These are phyloP conservation scores for Gymnocheta viridis DNA, from an alignment of 2,888 invertebrate species.

Conservation along the genomic window DNA sequence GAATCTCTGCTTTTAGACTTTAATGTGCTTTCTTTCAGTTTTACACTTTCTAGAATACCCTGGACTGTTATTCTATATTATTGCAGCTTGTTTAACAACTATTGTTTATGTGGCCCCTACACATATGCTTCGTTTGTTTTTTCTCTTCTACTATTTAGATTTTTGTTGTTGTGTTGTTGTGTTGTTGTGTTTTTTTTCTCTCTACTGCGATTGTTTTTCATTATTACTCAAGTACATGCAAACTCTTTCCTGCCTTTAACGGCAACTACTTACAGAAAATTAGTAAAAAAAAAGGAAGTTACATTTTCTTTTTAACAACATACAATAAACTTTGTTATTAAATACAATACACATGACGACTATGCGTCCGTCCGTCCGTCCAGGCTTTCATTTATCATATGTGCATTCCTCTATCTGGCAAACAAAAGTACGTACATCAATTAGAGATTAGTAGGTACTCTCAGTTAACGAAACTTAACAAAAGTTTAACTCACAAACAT, in stretches of 20 bases:
- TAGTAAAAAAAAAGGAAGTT: conserved; percentile 43
- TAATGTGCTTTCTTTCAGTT: neutral
- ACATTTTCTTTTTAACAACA: conserved; percentile 51
- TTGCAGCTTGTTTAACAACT: conserved; percentile 53
- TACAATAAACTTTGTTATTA: conserved; percentile 53
- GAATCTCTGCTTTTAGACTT: conserved; percentile 15
- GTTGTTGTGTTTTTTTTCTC: neutral
- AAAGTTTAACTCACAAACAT: conserved; percentile 52
- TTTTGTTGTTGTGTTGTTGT: conserved; percentile 14
- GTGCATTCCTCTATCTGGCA: neutral
- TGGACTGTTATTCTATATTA: conserved; percentile 50
- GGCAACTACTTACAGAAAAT: neutral
- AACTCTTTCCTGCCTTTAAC: conserved; percentile 54
- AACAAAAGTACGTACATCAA: conserved; percentile 13
- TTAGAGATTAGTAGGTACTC: conserved; percentile 43
- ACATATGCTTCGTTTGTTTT: conserved; percentile 10
- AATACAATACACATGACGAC: conserved; percentile 21
- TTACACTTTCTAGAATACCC: conserved; percentile 21
- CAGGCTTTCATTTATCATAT: conserved; percentile 5
- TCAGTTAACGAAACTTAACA: conserved; percentile 39
- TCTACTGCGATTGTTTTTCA: conserved; percentile 44
- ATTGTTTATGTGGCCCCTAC: conserved; percentile 50
- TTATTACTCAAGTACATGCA: conserved; percentile 67
- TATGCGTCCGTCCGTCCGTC: conserved; percentile 3
- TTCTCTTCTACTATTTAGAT: conserved; percentile 6